Percentiles rank a stretch among this genome's conserved stretches.
These are phyloP conservation scores for Myotis yumanensis DNA, from an alignment of 2,113 vertebrate genomes.

Conservation along the genomic window DNA sequence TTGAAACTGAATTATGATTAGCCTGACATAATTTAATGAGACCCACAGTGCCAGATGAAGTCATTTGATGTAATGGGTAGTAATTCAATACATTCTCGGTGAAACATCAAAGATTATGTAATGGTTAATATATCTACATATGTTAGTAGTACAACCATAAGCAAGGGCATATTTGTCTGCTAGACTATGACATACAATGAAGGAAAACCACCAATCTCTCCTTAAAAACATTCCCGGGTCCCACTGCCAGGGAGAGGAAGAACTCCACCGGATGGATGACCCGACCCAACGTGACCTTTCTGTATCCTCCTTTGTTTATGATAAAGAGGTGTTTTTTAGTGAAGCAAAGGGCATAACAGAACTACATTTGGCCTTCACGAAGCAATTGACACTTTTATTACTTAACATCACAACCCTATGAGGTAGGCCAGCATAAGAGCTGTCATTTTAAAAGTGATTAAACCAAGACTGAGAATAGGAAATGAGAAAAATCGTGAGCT, in stretches of 20 bases:
- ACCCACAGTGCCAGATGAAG: conserved; percentile 71
- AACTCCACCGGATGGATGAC: neutral
- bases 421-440: conserved; percentile 56
- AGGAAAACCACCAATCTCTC: conserved; percentile 11
- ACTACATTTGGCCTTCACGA: conserved; percentile 44
- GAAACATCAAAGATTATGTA: conserved; percentile 69
- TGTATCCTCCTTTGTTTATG: conserved; percentile 37
- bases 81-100: conserved; percentile 63
- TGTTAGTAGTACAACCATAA: neutral
- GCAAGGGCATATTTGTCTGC: conserved; percentile 20
- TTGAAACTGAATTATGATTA: conserved; percentile 63
- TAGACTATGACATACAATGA: conserved; percentile 1
- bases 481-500: conserved; percentile 59
- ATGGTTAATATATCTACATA: conserved; percentile 57
- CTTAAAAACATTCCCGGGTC: neutral
- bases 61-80: conserved; percentile 70
- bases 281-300: neutral
- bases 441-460: conserved; percentile 72
- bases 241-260: neutral
- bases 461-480: conserved; percentile 65
- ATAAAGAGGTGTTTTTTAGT: conserved; percentile 48
- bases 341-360: conserved; percentile 40
- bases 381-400: conserved; percentile 71
- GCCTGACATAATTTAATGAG: conserved; percentile 69
- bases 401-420: conserved; percentile 64